Evolutionary conservation across 2,888 invertebrate genomes (phyloP), one percentile per base, ranked within the genome.

Genomic region (Conistra vaccinii): DNA sequence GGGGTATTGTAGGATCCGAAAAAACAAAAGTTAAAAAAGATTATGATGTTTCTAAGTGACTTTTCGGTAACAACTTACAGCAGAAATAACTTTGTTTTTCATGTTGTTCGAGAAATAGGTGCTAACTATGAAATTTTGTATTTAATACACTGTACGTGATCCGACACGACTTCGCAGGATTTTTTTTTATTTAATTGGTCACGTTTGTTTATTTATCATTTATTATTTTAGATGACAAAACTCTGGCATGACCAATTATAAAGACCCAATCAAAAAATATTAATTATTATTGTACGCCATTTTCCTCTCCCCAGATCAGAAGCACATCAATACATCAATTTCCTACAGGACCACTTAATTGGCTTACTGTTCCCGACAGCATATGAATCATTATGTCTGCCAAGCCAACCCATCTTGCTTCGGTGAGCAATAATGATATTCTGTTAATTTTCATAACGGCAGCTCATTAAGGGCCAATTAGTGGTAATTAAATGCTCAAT

Each of bases 291-390:
- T 53, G 17, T 61, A 20, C 39, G n/a, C 53, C 57, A 67, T 84
- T 74, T 67, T 55, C 45, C 58, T 42, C n/a, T 3, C 39, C 14
- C 14, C 35, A 77, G 35, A 48, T 35, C 62, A 42, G 29, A 1
- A 26, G 17, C 45, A 39, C 45, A 69, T 32, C 65, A 65, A 48
- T 60, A 53, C 76, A 85, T 65, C 62, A 65, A 70, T 68, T 68
- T 20, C 65, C 67, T 58, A 57, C n/a, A 53, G 32, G n/a, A 69
- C 57, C 63, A 77, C 66, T 55, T 87, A 87, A 85, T 85, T 79
- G 75, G 62, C 2, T 57, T 61, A 26, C 72, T 87, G 86, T 35
- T 29, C 12, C 20, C 10, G 74, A 78, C 79, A 71, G 32, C 9
- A 26, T 62, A 73, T 76, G 75, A 78, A 73, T 86, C 74, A 81